Conservation (phyloP, 1,140 invertebrate species). For the Drosophila santomea region DNA sequence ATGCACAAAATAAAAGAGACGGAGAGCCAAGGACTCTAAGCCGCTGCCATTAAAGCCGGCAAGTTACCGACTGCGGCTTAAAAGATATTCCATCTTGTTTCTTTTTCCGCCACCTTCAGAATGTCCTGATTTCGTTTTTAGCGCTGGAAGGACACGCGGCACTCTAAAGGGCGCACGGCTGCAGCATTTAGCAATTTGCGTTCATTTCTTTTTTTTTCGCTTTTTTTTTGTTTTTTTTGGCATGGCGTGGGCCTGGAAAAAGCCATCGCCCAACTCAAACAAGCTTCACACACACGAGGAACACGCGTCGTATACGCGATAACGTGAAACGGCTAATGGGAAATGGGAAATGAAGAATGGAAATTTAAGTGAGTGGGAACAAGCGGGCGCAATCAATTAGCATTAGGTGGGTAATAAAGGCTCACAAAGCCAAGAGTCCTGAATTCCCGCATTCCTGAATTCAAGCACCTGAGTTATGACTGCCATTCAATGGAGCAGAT, state of each 20-base stretch:
- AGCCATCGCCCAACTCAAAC: constrained; percentile 6
- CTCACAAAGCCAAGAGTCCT: background rate
- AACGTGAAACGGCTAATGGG: constrained; percentile 19
- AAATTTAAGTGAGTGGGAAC: constrained; percentile 20
- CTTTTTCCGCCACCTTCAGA: constrained; percentile 13
- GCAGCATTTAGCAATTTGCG: constrained; percentile 39
- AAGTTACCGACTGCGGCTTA: constrained; percentile 64
- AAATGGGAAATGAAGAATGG: constrained; percentile 11
- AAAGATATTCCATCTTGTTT: constrained; percentile 67
- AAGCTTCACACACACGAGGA: constrained; percentile 8
- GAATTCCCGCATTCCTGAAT: background rate
- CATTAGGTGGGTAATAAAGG: constrained; percentile 30
- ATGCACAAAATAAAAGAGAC: constrained; percentile 63
- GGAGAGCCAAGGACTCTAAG: constrained; percentile 37
- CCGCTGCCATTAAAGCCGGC: constrained; percentile 66
- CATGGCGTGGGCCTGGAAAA: background rate
- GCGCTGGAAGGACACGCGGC: background rate
- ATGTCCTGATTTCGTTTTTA: constrained; percentile 18
- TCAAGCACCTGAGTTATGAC: background rate
- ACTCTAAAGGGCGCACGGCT: background rate
- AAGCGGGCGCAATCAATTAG: constrained; percentile 48
- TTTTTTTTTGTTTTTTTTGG: background rate
- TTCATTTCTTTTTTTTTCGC: constrained; percentile 28
- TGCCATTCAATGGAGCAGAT: background rate
- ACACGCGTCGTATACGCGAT: constrained; percentile 30